Conservation (phyloP, 1,140 invertebrate genomes). For the Drosophila chauvacae region DNA sequence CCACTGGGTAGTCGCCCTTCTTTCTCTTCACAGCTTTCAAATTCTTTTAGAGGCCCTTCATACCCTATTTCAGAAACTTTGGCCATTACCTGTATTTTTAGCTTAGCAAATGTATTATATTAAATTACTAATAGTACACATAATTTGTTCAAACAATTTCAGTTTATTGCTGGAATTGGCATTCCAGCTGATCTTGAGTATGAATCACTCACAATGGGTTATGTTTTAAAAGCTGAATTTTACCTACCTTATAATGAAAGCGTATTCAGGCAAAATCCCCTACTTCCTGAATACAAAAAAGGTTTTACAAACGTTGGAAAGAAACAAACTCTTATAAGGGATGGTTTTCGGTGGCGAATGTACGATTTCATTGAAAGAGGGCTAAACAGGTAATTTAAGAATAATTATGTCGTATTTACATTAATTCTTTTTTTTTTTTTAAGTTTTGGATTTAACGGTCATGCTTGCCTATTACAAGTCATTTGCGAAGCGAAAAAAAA, state of each 20-base stretch:
- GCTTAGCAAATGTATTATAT: background rate
- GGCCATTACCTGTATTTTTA: too few species aligned
- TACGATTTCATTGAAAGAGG: slow-evolving; percentile 5
- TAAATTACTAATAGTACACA: background rate
- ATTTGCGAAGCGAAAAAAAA: slow-evolving; percentile 15
- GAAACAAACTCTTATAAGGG: background rate
- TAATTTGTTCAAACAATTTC: background rate
- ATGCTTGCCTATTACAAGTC: slow-evolving; percentile 14
- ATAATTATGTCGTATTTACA: accelerated
- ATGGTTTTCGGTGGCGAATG: slow-evolving; percentile 12
- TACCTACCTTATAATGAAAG: slow-evolving; percentile 15
- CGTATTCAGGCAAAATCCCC: slow-evolving; percentile 16
- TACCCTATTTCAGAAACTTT: too few species aligned
- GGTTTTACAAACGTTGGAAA: background rate
- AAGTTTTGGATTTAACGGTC: slow-evolving; percentile 18
- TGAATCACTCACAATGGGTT: slow-evolving; percentile 23
- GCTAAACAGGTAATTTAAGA: slow-evolving; percentile 4
- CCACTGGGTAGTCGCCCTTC: too few species aligned
- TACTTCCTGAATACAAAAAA: slow-evolving; percentile 16
- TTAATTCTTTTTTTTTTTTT: too few species aligned
- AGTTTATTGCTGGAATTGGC: slow-evolving; percentile 27
- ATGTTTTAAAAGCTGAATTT: slow-evolving; percentile 19
- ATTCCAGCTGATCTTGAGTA: slow-evolving; percentile 19
- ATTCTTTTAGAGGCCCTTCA: too few species aligned
- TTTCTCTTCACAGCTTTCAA: too few species aligned